phyloP scores from a whole-genome alignment of 2,797 vertebrate species.

The Brachyrhaphis roseni region DNA sequence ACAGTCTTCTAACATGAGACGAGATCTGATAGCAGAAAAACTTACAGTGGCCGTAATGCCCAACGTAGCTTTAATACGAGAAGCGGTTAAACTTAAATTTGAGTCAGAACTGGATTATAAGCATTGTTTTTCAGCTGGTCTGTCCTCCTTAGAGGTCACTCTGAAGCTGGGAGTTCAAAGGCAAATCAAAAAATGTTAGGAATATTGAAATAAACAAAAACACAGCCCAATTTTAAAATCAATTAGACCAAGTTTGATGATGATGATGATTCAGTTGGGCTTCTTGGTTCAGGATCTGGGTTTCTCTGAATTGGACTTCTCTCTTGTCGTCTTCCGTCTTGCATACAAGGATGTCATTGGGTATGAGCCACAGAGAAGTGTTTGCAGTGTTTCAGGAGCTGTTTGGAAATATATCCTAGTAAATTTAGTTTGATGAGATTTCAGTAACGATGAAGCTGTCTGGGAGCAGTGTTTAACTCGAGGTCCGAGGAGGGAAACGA shows the following conservation, averaged over 20 bases:
- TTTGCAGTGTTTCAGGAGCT: neutral
- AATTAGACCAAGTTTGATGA: neutral
- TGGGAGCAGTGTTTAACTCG: neutral
- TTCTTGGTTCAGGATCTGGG: neutral
- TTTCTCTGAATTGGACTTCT: neutral
- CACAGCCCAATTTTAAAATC: neutral
- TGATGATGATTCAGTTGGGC: neutral
- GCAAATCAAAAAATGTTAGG: neutral
- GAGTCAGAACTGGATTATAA: neutral
- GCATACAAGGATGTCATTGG: neutral
- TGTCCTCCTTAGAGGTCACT: neutral
- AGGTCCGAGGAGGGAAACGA: neutral
- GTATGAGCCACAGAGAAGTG: neutral
- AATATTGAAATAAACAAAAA: neutral
- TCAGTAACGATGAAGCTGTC: neutral
- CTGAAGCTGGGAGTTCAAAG: neutral
- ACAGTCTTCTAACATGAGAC: neutral
- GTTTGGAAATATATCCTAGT: neutral
- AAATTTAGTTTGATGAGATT: neutral
- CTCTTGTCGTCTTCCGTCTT: neutral
- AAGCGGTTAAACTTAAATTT: neutral
- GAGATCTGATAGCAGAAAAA: neutral
- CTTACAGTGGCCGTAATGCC: neutral
- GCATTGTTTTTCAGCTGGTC: neutral
- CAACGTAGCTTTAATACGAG: neutral